Evolutionary conservation across 2,888 invertebrate species (phyloP), one percentile per base, ranked within the genome.

Genomic region (Carterocephalus palaemon): DNA sequence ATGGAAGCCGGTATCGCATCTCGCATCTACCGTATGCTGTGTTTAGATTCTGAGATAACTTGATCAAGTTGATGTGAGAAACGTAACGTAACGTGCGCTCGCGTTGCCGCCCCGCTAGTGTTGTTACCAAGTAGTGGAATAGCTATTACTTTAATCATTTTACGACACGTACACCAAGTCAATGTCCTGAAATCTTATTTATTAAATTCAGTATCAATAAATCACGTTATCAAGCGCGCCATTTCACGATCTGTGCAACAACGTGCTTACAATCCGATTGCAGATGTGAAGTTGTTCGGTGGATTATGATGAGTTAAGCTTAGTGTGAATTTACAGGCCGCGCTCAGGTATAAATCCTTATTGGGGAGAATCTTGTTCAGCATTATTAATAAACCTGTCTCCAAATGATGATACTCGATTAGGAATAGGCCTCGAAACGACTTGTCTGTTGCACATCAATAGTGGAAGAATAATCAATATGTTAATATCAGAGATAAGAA

Each of bases 401-500:
- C 15, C 13, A 20, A 15, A 42, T 15, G 7, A 34, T 19, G 17
- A 32, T 29, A 29, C 29, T 29, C 16, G 32, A 10, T 19, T 9
- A 4, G 17, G 13, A 10, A 32, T 9, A 4, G 17, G 13, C 24
- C 13, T 42, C 42, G n/a, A 13, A 42, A 34, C 34, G 33, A 26
- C 60, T 62, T 61, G 71, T 70, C 71, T 73, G 70, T 75, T 74
- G 68, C 75, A 70, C 72, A 78, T 77, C 78, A 78, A 79, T 78
- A 77, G 66, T 68, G 67, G 69, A 71, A 75, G 74, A 73, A 74
- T 71, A 82, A 84, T 82, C 81, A 79, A 82, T 83, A 82, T 83
- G 79, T 78, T 81, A 81, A 83, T 82, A 79, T 80, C 75, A 67
- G 47, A 79, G 82, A 84, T 83, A 79, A 77, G 75, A 69, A 72